These are phyloP conservation scores for Poecilia latipinna DNA, from an alignment of 2,113 vertebrate species.

Conservation along the genomic window DNA sequence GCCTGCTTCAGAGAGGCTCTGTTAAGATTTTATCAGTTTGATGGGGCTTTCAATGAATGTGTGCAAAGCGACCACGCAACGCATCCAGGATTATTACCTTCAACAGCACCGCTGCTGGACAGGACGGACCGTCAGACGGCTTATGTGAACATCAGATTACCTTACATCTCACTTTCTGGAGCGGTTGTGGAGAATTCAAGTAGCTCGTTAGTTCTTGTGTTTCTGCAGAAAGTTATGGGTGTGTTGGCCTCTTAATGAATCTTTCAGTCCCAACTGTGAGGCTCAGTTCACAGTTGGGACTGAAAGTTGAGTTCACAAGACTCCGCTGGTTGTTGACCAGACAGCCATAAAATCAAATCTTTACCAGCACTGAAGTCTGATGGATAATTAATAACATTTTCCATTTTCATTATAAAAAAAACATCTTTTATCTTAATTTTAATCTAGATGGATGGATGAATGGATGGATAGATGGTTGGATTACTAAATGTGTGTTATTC, in stretches of 20 bases:
- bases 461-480: too few species aligned
- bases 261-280: neutral
- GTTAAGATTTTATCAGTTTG: conserved; percentile 7
- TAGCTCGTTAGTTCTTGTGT: neutral
- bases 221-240: neutral
- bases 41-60: conserved; percentile 1
- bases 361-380: neutral
- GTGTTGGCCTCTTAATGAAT: neutral
- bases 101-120: neutral
- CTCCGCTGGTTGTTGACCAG: neutral
- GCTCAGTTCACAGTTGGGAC: neutral
- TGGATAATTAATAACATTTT: neutral
- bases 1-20: conserved; percentile 19
- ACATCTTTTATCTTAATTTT: too few species aligned
- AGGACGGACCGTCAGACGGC: neutral
- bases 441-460: too few species aligned
- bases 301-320: neutral
- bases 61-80: neutral
- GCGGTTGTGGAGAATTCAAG: neutral
- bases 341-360: neutral
- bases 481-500: too few species aligned
- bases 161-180: neutral
- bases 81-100: neutral
- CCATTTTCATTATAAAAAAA: too few species aligned
- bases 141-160: neutral